A percentile compares a stretch with the other conserved stretches of the same genome.
These are phyloP conservation scores for Cavia aperea DNA, from an alignment of 2,113 vertebrate genomes.

Conservation along the genomic window DNA sequence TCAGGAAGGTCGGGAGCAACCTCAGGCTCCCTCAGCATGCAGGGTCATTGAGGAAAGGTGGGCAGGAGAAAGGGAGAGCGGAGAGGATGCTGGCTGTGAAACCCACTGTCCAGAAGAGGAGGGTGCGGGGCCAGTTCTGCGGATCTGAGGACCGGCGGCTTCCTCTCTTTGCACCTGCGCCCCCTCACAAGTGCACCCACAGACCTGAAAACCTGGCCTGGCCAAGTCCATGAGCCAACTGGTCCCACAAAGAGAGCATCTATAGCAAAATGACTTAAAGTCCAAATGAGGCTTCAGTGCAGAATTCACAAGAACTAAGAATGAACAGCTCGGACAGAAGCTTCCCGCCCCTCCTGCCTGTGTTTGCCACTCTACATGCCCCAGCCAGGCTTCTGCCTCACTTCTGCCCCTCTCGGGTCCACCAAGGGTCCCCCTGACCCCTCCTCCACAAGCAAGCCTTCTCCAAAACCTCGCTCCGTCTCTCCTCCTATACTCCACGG, in stretches of 20 bases:
- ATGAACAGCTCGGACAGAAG: neutral
- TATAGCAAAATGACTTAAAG: neutral
- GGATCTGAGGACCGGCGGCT: neutral
- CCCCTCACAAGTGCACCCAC: neutral
- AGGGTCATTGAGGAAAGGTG: constrained; percentile 16
- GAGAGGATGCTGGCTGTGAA: neutral
- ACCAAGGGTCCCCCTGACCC: neutral
- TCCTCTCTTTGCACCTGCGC: fast-evolving
- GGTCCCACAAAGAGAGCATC: neutral
- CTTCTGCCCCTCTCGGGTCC: neutral
- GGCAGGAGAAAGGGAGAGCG: neutral
- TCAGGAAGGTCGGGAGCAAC: neutral
- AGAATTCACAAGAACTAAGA: neutral
- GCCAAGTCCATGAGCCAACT: neutral
- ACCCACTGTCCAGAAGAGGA: neutral
- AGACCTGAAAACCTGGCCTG: neutral
- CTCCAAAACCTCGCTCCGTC: neutral
- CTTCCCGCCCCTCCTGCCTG: neutral
- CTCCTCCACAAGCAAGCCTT: neutral
- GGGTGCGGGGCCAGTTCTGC: neutral
- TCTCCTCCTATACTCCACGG: neutral
- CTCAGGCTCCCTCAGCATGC: neutral
- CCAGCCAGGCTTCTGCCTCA: neutral
- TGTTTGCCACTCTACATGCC: neutral
- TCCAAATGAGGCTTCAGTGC: neutral